Evolutionary conservation across 2,888 invertebrate genomes (phyloP), one percentile per base, ranked within the genome.

Genomic region (Lycaena phlaeas): DNA sequence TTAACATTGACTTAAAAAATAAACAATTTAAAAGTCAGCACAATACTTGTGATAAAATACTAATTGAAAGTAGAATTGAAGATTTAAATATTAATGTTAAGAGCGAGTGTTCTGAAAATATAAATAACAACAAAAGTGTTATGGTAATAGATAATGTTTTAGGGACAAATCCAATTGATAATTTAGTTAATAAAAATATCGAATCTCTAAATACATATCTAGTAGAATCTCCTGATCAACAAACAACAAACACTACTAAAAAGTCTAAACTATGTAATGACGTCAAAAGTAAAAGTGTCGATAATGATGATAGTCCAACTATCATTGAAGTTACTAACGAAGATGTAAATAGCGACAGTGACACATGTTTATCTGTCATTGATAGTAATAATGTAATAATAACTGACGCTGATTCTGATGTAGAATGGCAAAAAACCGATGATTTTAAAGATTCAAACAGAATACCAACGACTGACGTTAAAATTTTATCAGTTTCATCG

Each of bases 361-460:
- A 67, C 22, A 61, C 56, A 43, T 52, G 52, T 25, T 50, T 76
- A 27, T 64, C 71, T 39, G 57, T 86, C 42, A 69, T 78, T 40
- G 84, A 86, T 41, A 76, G 71, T 45, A 79, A 69, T 53, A 79
- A 79, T 53, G 78, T 87, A 7, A 63, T 90, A 15, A 79, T 92
- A 9, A 86, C 87, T 27, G 91, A 91, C 64, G 88, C 86, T 14
- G 90, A 89, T 42, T 87, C 88, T 1, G 90, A 90, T 50, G 67
- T 86, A 26, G 87, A 89, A 53, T 87, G 86, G 82, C 89, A 89
- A 58, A 75, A 74, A 50, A 69, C 81, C 1, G 70, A 76, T 37
- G 81, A 85, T 25, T 55, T 86, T 27, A 52, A 63, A 28, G 55
- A 72, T 40, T 54, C 61, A 31, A 44, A 54, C 7, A 36, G 42